phyloP scores from a whole-genome alignment of 2,888 invertebrate species.

The Oscheius sp. region DNA sequence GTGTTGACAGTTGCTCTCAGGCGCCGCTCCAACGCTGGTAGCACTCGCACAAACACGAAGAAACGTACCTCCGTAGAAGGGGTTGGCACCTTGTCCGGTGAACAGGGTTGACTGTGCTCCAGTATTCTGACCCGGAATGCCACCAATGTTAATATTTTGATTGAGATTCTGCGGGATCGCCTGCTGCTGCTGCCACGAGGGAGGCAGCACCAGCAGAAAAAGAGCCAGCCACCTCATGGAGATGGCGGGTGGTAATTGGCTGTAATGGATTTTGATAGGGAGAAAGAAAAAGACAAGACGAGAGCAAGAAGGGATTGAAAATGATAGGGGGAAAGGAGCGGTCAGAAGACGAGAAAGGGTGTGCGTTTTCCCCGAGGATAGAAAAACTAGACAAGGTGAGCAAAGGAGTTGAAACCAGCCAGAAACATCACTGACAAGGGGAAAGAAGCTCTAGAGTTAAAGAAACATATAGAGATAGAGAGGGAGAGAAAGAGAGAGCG shows the following conservation, averaged over 20 bases:
- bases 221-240: constrained; percentile 20
- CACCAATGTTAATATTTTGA: constrained; percentile 6
- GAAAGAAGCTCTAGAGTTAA: neutral
- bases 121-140: constrained; percentile 14
- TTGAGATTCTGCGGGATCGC: neutral
- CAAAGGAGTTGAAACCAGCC: too few species aligned
- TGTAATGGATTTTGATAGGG: neutral
- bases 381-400: constrained; percentile 3
- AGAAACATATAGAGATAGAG: neutral
- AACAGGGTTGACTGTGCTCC: constrained; percentile 39
- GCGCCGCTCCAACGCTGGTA: constrained; percentile 26
- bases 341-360: constrained; percentile 1
- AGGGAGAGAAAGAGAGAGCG: neutral
- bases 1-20: constrained; percentile 32
- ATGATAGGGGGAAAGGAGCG: neutral
- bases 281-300: neutral
- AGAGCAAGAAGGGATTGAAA: neutral
- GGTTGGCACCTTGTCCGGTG: constrained; percentile 61
- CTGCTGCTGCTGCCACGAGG: neutral
- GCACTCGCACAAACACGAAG: constrained; percentile 27
- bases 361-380: neutral
- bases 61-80: constrained; percentile 63
- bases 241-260: neutral
- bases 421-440: neutral
- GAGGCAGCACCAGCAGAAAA: constrained; percentile 10